Evolutionary conservation across 2,888 invertebrate genomes (phyloP).

Genomic region (Cryptocephalus primarius): DNA sequence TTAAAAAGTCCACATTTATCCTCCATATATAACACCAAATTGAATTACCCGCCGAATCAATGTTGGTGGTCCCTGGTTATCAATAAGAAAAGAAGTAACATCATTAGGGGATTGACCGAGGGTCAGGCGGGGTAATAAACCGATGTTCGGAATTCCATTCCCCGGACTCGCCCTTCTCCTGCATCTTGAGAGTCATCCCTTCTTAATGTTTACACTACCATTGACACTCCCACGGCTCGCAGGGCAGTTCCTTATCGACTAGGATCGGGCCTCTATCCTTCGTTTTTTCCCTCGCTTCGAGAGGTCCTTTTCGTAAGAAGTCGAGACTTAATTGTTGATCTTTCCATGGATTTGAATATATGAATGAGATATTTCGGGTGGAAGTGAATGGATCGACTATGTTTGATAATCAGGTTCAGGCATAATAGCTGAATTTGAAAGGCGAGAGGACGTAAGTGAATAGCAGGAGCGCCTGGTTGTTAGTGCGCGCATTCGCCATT

Average conservation of each 20-base stretch:
- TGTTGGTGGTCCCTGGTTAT: constrained; percentile 20
- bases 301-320: too few relatives aligned
- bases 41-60: background rate
- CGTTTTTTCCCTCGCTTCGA: background rate
- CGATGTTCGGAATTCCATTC: constrained; percentile 28
- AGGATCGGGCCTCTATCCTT: background rate
- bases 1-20: too few relatives aligned
- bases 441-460: too few relatives aligned
- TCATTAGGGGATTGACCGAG: constrained; percentile 30
- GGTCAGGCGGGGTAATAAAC: constrained; percentile 29
- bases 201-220: constrained; percentile 28
- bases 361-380: too few relatives aligned
- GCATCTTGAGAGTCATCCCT: constrained; percentile 27
- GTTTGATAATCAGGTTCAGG: too few relatives aligned
- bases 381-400: too few relatives aligned
- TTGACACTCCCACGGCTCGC: constrained; percentile 26
- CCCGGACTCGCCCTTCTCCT: constrained; percentile 13
- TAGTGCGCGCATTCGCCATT: too few relatives aligned
- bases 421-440: too few relatives aligned
- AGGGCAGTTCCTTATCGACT: background rate
- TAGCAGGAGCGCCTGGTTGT: too few relatives aligned
- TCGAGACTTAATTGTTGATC: too few relatives aligned
- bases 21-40: too few relatives aligned
- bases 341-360: too few relatives aligned
- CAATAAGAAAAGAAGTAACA: constrained; percentile 24